phyloP scores from a whole-genome alignment of 2,797 vertebrate species.

The Crocidura indochinensis region DNA sequence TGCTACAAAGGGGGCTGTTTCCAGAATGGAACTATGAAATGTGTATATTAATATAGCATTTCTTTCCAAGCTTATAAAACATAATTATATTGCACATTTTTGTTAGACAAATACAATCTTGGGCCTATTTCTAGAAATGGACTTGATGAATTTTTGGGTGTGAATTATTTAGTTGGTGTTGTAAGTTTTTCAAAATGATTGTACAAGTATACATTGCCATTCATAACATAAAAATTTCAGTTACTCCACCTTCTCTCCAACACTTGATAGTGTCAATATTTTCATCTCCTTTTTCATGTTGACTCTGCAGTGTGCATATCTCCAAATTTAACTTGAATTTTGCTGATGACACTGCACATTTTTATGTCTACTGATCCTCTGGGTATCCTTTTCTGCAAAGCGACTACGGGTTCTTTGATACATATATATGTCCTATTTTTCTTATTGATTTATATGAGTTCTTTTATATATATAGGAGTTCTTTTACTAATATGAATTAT shows the following conservation, averaged over 20 bases:
- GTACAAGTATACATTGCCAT: not conserved
- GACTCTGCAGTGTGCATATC: not conserved
- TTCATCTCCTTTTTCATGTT: not conserved
- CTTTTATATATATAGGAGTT: slow-evolving; percentile 43
- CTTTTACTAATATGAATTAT: slow-evolving; percentile 43
- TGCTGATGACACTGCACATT: slow-evolving; percentile 18
- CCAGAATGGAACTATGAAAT: not conserved
- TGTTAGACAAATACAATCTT: not conserved
- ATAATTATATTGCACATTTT: slow-evolving; percentile 26
- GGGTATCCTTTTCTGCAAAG: not conserved
- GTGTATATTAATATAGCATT: slow-evolving; percentile 18
- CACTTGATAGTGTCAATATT: not conserved
- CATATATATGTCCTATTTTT: slow-evolving; percentile 37
- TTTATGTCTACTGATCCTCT: not conserved
- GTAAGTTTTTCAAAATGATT: not conserved
- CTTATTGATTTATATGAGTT: too few species aligned
- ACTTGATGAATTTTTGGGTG: not conserved
- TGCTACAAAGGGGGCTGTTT: slow-evolving; percentile 1
- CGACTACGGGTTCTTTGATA: slow-evolving; percentile 1
- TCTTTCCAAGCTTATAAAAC: slow-evolving; percentile 34
- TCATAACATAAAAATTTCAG: not conserved
- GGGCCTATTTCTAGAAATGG: not conserved
- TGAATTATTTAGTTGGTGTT: not conserved
- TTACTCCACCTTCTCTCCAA: not conserved
- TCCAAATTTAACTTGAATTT: slow-evolving; percentile 37